Evolutionary conservation across 2,888 invertebrate species (phyloP).

Genomic region (Ephialtes manifestator): DNA sequence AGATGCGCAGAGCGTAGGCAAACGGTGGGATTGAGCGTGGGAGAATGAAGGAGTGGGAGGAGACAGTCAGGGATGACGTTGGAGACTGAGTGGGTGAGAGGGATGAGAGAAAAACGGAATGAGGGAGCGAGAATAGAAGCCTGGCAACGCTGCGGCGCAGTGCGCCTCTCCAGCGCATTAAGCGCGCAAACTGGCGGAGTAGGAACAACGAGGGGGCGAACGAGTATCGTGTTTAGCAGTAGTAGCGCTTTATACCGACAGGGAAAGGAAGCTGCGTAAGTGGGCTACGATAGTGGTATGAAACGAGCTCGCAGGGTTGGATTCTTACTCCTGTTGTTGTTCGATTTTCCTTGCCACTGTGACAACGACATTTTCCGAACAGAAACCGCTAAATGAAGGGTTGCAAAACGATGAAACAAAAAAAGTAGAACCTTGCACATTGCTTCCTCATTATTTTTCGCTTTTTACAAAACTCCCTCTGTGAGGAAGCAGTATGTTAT

Average conservation of each 20-base stretch:
- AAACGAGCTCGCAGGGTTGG: constrained; percentile 1
- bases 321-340: constrained; percentile 1
- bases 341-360: constrained; percentile 3
- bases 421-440: no score
- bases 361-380: background rate
- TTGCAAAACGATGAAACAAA: background rate
- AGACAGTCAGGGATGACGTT: constrained; percentile 41
- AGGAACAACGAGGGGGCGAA: constrained; percentile 19
- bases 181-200: constrained; percentile 31
- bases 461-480: no score
- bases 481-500: no score
- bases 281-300: background rate
- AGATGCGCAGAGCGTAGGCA: constrained; percentile 46
- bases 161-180: constrained; percentile 37
- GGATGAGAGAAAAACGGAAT: constrained; percentile 18
- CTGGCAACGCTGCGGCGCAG: constrained; percentile 59
- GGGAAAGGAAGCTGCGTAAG: background rate
- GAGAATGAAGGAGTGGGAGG: constrained; percentile 21
- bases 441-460: no score
- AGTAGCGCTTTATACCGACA: constrained; percentile 18
- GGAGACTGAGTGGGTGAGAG: constrained; percentile 55
- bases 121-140: constrained; percentile 50
- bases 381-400: background rate
- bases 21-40: constrained; percentile 21
- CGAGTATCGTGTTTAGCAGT: constrained; percentile 18